A percentile compares a stretch with the other conserved stretches of the same genome.
Evolutionary conservation across 1,140 invertebrate species (phyloP).

Genomic region (Drosophila orena): DNA sequence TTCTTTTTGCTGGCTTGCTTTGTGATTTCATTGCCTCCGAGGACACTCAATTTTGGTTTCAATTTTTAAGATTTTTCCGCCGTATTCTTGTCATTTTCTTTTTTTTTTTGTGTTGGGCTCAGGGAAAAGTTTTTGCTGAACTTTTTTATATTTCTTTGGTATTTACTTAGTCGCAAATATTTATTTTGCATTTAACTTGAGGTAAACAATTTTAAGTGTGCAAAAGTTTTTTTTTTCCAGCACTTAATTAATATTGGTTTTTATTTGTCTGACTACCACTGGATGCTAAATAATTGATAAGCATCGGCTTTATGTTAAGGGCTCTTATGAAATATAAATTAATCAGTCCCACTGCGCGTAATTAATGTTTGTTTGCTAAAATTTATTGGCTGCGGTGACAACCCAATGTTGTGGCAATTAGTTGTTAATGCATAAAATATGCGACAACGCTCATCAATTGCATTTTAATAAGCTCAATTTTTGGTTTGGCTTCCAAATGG

Average conservation of each 20-base stretch:
- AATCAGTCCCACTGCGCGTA: background rate
- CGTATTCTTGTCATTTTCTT: constrained; percentile 21
- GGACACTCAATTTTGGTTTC: constrained; percentile 67
- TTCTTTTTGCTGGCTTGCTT: constrained; percentile 32
- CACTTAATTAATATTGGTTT: constrained; percentile 44
- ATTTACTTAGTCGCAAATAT: constrained; percentile 63
- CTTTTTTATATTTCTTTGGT: constrained; percentile 44
- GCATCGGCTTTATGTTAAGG: constrained; percentile 6
- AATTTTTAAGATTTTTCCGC: constrained; percentile 56
- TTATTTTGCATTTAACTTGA: constrained; percentile 57
- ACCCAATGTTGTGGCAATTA: constrained; percentile 36
- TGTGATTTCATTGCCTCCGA: constrained; percentile 48
- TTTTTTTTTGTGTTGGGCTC: constrained; percentile 19
- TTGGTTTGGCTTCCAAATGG: constrained; percentile 7
- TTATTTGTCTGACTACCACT: constrained; percentile 22
- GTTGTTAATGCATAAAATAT: constrained; percentile 35
- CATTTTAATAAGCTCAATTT: constrained; percentile 21
- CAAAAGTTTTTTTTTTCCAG: constrained; percentile 7
- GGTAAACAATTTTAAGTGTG: constrained; percentile 42
- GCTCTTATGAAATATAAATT: constrained; percentile 3
- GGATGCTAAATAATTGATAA: constrained; percentile 27
- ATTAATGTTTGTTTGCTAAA: constrained; percentile 29
- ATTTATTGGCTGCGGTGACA: constrained; percentile 23
- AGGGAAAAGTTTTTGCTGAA: constrained; percentile 41
- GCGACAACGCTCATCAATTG: constrained; percentile 16